Base-by-base conservation (phyloP, 2,113 vertebrate genomes). In the Edolisoma coerulescens region DNA sequence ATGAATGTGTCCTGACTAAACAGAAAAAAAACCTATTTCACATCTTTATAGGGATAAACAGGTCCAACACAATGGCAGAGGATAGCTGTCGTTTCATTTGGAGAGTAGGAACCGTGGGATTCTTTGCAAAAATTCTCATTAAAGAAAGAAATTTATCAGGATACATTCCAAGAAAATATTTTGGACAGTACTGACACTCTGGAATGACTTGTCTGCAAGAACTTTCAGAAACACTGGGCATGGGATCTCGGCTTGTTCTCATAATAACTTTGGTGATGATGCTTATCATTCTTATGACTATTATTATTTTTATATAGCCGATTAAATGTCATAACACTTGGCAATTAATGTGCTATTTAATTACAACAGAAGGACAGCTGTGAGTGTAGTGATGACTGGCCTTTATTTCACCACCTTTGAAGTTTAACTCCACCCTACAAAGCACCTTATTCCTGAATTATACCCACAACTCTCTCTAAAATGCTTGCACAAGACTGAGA, bases 271-370 rank as follows among this genome's bases (percentile, higher is more conserved):
- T 47, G 53, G 39, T 84, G 82, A 71, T 85, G 92, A 95, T 92
- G 21, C 47, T 71, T 95, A 95, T 95, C 80, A 26, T 56, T 84
- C 50, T 89, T 93, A 89, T 84, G 73, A 67, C 78, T 68, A 60
- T 83, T 96, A 92, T 94, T 95, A 44, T 93, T 92, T 90, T 96
- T 96, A 57, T 96, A 83, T 15, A 93, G 93, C 63, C 94, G 85
- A 96, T 95, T 90, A 75, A 95, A 91, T 84, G 84, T 96, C 92
- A 86, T 93, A 94, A 90, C 90, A 96, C 79, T 90, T 96, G 60
- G 68, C 76, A 94, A 96, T 97, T 53, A 94, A 94, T 93, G 93
- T 83, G 53, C 63, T 77, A 20, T 90, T 97, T 96, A 97, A 97
- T 95, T 95, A 90, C 90, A 95, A 90, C 47, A 94, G 89, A 78